These are phyloP conservation scores for Cyprinodon brontotheroides DNA, from an alignment of 2,113 vertebrate species.

Conservation along the genomic window DNA sequence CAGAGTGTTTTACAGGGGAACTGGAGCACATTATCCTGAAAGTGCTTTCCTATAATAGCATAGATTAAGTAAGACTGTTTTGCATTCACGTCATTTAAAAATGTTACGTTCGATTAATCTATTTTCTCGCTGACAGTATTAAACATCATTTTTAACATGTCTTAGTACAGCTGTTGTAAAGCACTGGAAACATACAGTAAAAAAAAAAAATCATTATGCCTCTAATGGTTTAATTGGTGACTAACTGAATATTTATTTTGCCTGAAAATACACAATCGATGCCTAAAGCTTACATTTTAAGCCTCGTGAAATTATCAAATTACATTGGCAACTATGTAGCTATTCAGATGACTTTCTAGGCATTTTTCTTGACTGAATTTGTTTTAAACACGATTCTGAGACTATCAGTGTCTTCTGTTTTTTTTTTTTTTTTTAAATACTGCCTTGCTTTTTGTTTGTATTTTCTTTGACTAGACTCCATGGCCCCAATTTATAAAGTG, in stretches of 20 bases:
- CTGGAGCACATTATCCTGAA: constrained; percentile 4
- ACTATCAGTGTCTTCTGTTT: background rate
- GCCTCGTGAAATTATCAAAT: background rate
- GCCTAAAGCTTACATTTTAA: background rate
- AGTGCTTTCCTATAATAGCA: constrained; percentile 20
- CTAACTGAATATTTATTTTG: background rate
- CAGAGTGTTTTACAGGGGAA: constrained; percentile 16
- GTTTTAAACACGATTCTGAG: background rate
- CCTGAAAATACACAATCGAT: background rate
- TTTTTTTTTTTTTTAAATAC: background rate
- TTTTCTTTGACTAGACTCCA: constrained; percentile 31
- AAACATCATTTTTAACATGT: background rate
- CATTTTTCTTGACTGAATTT: background rate
- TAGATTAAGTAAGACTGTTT: constrained; percentile 1
- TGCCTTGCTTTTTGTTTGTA: background rate
- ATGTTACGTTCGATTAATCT: background rate
- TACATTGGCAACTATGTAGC: constrained; percentile 4
- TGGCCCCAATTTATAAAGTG: too few relatives aligned
- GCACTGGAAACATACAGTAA: background rate
- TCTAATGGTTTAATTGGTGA: background rate
- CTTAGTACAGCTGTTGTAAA: background rate
- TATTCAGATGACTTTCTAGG: background rate
- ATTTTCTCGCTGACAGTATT: background rate
- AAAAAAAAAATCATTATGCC: background rate
- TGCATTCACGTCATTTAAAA: constrained; percentile 28